A percentile compares a stretch with the other conserved stretches of the same genome.
These are phyloP conservation scores for Arbacia lixula DNA, from an alignment of 53 echinoderm and acorn worm species.

Conservation along the genomic window DNA sequence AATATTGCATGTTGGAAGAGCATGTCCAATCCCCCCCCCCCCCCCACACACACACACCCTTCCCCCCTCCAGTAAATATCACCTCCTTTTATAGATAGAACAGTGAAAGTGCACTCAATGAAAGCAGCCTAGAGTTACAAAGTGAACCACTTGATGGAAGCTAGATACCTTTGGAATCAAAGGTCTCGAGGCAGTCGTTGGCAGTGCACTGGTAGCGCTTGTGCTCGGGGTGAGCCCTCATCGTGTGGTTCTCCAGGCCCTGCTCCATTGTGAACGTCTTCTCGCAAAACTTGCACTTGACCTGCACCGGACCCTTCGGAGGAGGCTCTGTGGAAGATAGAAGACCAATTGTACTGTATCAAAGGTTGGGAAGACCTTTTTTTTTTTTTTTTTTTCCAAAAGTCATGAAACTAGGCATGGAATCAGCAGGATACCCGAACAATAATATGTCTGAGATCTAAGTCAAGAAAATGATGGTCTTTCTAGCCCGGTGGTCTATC, in stretches of 20 bases:
- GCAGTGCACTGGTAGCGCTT: slow-evolving; percentile 90
- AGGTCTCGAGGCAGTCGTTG: slow-evolving; percentile 89
- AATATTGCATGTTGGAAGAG: no score
- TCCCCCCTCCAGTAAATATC: no score
- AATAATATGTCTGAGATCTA: no score
- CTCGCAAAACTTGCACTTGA: slow-evolving; percentile 96
- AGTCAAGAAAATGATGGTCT: no score
- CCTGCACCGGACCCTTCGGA: slow-evolving; percentile 96
- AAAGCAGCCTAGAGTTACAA: neutral
- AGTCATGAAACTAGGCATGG: no score
- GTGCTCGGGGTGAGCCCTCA: slow-evolving; percentile 75
- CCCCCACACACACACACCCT: no score
- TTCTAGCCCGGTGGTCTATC: no score
- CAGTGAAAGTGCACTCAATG: neutral
- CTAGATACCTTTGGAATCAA: slow-evolving; percentile 28
- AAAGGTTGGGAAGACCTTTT: no score
- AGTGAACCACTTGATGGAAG: neutral
- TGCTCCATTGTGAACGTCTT: slow-evolving; percentile 93
- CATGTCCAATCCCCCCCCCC: no score
- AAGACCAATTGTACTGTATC: no score
- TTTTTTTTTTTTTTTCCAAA: no score
- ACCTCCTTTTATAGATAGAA: neutral
- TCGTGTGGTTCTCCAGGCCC: slow-evolving; percentile 90
- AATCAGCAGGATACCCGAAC: no score
- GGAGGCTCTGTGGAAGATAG: slow-evolving; percentile 83